Evolutionary conservation across 2,797 vertebrate genomes (phyloP).

Genomic region (Discoglossus pictus): DNA sequence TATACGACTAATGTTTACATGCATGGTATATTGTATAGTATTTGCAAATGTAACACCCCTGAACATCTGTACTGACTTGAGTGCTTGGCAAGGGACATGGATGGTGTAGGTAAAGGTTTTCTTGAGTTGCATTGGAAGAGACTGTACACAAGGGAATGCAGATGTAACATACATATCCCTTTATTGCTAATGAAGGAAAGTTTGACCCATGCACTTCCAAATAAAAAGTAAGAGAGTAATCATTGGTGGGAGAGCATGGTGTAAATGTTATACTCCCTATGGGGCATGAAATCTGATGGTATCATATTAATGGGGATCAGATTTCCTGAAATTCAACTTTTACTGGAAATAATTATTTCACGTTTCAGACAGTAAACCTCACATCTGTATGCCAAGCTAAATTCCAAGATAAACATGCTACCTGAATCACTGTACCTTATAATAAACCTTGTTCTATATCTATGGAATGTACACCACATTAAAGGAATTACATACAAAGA

Average conservation of each 20-base stretch:
- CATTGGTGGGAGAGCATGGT: not conserved
- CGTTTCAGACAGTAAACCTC: conserved; percentile 48
- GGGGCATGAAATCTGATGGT: conserved; percentile 42
- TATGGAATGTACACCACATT: conserved; percentile 50
- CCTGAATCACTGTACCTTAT: conserved; percentile 58
- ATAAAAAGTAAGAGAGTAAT: conserved; percentile 38
- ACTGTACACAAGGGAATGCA: not conserved
- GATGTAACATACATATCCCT: not conserved
- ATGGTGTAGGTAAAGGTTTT: too few species aligned
- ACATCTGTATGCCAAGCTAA: conserved; percentile 36
- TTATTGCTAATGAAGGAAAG: conserved; percentile 11
- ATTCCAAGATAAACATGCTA: conserved; percentile 56
- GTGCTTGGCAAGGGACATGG: too few species aligned
- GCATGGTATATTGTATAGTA: too few species aligned
- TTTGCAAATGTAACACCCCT: too few species aligned
- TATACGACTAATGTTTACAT: too few species aligned
- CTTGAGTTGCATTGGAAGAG: not conserved
- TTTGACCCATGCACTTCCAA: conserved; percentile 24
- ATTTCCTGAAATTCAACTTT: conserved; percentile 46
- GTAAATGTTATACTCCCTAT: conserved; percentile 40
- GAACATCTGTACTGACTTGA: conserved; percentile 26
- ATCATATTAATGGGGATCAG: conserved; percentile 42
- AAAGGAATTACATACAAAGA: conserved; percentile 51
- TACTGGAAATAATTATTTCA: conserved; percentile 46
- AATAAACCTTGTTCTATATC: conserved; percentile 52